Evolutionary conservation across 2,888 invertebrate species (phyloP).

Genomic region (Trichacis sp.): DNA sequence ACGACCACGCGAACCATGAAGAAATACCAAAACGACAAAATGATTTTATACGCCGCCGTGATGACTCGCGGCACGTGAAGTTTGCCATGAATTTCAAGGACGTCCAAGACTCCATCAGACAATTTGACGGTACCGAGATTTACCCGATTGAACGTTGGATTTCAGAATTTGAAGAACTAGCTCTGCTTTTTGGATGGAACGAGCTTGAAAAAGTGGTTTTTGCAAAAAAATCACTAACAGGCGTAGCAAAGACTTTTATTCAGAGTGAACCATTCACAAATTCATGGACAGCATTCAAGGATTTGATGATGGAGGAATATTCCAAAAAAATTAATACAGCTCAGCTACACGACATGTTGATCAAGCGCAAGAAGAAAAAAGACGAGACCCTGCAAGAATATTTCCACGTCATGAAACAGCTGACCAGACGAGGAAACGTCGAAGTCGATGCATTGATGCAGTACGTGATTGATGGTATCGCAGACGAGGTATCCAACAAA

Average conservation of each 20-base stretch:
- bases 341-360: slow-evolving; percentile 20
- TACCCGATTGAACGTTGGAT: no score
- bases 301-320: not conserved
- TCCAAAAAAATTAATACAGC: slow-evolving; percentile 12
- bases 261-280: slow-evolving; percentile 8
- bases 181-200: not conserved
- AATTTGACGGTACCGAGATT: slow-evolving; percentile 14
- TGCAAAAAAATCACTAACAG: slow-evolving; percentile 17
- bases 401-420: slow-evolving; percentile 31
- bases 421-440: slow-evolving; percentile 21
- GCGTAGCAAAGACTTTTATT: slow-evolving; percentile 14
- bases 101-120: slow-evolving; percentile 10
- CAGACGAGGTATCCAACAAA: slow-evolving; percentile 19
- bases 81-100: slow-evolving; percentile 9
- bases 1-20: no score
- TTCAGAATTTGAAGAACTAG: no score
- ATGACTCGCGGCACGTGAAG: no score
- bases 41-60: no score
- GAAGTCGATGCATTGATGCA: slow-evolving; percentile 23
- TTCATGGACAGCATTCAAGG: slow-evolving; percentile 6
- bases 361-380: slow-evolving; percentile 10
- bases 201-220: slow-evolving; percentile 19
- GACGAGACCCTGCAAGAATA: slow-evolving; percentile 33
- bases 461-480: slow-evolving; percentile 37
- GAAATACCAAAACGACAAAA: no score